These are phyloP conservation scores for Tortricodes alternella DNA, from an alignment of 2,888 invertebrate genomes.

Conservation along the genomic window DNA sequence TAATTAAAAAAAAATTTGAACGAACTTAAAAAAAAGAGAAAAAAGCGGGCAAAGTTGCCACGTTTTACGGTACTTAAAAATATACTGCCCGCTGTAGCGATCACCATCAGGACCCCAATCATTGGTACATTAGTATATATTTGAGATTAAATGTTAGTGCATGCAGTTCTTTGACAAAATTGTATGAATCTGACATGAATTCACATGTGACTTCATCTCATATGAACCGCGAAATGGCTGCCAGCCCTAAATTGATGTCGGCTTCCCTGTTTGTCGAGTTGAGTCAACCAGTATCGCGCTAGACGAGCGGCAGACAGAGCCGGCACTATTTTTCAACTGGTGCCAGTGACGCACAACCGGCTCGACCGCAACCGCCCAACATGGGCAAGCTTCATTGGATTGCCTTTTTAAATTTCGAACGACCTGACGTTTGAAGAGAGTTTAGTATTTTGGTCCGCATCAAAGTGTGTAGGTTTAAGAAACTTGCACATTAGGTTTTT, in stretches of 20 bases:
- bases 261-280: slow-evolving; percentile 50
- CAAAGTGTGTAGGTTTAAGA: no score
- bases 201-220: no score
- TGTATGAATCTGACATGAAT: neutral
- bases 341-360: slow-evolving; percentile 42
- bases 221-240: neutral
- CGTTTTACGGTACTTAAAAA: no score
- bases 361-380: slow-evolving; percentile 43
- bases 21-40: no score
- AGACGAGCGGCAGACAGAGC: slow-evolving; percentile 65
- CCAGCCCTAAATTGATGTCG: slow-evolving; percentile 37
- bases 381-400: slow-evolving; percentile 34
- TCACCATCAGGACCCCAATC: no score
- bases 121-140: no score
- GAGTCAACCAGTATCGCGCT: slow-evolving; percentile 56
- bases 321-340: slow-evolving; percentile 53
- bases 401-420: slow-evolving; percentile 15
- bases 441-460: no score
- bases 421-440: neutral
- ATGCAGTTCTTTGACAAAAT: neutral
- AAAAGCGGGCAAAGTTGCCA: no score
- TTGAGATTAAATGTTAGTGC: no score
- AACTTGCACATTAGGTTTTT: no score
- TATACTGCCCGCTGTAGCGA: no score
- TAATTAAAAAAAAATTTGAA: no score